Evolutionary conservation across 2,888 invertebrate genomes (phyloP).

Genomic region (Philaethria dido): DNA sequence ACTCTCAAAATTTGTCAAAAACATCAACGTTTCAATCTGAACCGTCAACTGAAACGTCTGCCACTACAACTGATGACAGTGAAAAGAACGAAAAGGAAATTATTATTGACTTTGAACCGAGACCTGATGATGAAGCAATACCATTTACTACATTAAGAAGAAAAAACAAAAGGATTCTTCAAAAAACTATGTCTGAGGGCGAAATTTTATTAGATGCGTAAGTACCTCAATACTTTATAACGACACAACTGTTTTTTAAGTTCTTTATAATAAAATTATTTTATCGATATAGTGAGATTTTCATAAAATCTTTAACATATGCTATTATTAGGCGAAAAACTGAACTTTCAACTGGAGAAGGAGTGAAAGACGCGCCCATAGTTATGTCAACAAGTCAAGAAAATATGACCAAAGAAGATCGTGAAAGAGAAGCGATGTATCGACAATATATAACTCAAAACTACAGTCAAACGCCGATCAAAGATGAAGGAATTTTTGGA

Average conservation of each 20-base stretch:
- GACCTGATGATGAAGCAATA: constrained; percentile 86
- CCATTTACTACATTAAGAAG: constrained; percentile 82
- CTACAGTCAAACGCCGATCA: constrained; percentile 84
- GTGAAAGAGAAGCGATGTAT: constrained; percentile 74
- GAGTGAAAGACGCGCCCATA: constrained; percentile 75
- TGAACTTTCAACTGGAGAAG: constrained; percentile 76
- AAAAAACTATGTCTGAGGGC: constrained; percentile 92
- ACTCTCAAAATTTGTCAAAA: constrained; percentile 75
- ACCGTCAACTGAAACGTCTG: constrained; percentile 79
- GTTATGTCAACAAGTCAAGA: constrained; percentile 86
- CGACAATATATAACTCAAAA: constrained; percentile 73
- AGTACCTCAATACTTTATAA: constrained; percentile 49
- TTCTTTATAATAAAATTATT: background rate
- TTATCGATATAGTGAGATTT: too few relatives aligned
- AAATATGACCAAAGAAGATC: constrained; percentile 81
- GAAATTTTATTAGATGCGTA: constrained; percentile 87
- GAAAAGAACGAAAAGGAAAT: constrained; percentile 90
- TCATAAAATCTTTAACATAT: background rate
- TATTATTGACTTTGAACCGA: constrained; percentile 94
- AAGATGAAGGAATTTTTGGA: constrained; percentile 84
- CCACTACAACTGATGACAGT: constrained; percentile 80
- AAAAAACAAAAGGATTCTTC: constrained; percentile 82
- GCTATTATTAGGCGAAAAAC: constrained; percentile 68
- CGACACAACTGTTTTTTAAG: too few relatives aligned
- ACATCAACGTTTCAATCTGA: constrained; percentile 82